phyloP scores from a whole-genome alignment of 2,797 vertebrate species.

The Falco rusticolus region DNA sequence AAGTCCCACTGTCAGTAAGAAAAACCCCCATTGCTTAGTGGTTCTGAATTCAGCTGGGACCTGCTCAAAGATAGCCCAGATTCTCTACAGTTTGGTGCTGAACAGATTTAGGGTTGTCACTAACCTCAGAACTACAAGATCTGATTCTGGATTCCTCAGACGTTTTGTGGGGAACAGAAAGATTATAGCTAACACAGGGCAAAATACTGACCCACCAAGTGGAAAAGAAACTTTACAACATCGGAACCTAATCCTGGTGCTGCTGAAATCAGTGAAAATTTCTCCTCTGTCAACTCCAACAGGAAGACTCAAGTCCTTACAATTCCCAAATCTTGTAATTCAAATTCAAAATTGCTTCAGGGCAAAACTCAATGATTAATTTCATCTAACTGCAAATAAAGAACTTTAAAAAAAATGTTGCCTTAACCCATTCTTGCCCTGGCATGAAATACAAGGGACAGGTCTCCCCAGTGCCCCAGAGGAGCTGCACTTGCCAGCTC shows the following conservation, averaged over 20 bases:
- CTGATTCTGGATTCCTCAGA: background rate
- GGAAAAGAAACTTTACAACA: background rate
- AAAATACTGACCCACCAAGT: background rate
- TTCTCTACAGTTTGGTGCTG: background rate
- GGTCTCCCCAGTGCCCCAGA: background rate
- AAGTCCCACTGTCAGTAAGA: background rate
- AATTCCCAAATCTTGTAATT: background rate
- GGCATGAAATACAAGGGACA: background rate
- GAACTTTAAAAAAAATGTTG: background rate
- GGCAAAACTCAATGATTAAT: background rate
- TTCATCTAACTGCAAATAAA: background rate
- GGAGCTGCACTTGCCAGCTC: background rate
- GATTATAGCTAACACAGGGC: background rate
- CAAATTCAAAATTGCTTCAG: background rate
- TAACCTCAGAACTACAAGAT: background rate
- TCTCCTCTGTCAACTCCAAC: background rate
- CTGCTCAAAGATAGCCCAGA: background rate
- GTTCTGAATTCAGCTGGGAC: background rate
- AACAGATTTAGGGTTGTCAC: background rate
- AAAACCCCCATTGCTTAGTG: background rate
- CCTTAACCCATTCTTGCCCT: background rate
- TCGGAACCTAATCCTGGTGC: background rate
- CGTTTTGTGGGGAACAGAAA: background rate
- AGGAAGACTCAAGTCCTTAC: background rate
- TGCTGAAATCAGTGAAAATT: background rate